phyloP scores from a whole-genome alignment of 2,888 invertebrate species.

The Ophion ventricosus region DNA sequence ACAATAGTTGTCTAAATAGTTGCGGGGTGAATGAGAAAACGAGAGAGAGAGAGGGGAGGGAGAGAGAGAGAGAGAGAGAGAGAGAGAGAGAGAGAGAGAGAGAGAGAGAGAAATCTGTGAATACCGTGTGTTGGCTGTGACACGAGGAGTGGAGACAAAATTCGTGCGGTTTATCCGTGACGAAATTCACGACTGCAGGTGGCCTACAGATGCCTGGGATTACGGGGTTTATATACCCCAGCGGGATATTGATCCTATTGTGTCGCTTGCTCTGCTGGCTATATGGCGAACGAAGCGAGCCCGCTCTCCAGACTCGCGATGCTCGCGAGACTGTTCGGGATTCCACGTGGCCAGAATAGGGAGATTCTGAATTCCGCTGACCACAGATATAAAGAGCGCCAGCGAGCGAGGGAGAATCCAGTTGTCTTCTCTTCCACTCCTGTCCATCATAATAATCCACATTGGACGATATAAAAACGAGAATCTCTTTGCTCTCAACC shows the following conservation, averaged over 20 bases:
- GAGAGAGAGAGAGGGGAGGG: slow-evolving; percentile 61
- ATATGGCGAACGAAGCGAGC: slow-evolving; percentile 61
- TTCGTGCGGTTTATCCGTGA: slow-evolving; percentile 78
- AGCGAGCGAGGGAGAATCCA: slow-evolving; percentile 1
- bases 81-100: slow-evolving; percentile 63
- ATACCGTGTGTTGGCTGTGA: slow-evolving; percentile 53
- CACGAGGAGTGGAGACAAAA: slow-evolving; percentile 62
- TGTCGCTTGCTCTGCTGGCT: slow-evolving; percentile 72
- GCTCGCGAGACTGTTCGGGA: slow-evolving; percentile 53
- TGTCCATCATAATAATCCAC: slow-evolving; percentile 15
- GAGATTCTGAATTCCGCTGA: slow-evolving; percentile 55
- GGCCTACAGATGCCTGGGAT: slow-evolving; percentile 82
- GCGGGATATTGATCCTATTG: slow-evolving; percentile 83
- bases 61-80: slow-evolving; percentile 65
- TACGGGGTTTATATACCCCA: slow-evolving; percentile 82
- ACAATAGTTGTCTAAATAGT: slow-evolving; percentile 81
- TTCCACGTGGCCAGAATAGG: slow-evolving; percentile 29
- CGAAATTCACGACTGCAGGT: slow-evolving; percentile 83
- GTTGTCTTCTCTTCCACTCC: slow-evolving; percentile 20
- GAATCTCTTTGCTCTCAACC: background rate
- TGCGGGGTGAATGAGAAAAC: slow-evolving; percentile 69
- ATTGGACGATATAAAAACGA: slow-evolving; percentile 4
- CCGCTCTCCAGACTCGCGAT: slow-evolving; percentile 49
- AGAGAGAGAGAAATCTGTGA: slow-evolving; percentile 63
- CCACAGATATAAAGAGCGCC: slow-evolving; percentile 41